Base-by-base conservation (phyloP, 1,140 invertebrate species). In the Hydropsyche tenuis region DNA sequence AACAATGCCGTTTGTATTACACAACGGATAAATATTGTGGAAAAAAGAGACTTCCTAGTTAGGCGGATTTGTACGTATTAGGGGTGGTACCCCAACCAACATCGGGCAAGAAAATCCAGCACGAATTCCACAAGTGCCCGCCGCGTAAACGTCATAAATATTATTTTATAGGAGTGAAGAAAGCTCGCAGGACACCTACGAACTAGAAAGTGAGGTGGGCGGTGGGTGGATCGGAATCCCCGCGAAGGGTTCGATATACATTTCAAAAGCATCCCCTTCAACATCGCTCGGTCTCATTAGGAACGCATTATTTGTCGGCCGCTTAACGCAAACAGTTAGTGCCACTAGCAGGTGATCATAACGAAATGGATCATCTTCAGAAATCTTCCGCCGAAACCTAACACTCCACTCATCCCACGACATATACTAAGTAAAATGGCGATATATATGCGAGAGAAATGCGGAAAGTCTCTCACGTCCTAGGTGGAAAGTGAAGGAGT, bases 111-210 rank as follows among this genome's bases (percentile, higher is more conserved):
- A 18, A 64, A 62, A 62, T 51, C 42, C 43, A 53, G 30, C 66
- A 42, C 56, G 53, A 30, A 72, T 53, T 48, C 72, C 45, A 65
- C 72, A 71, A 71, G 75, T 74, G 62, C 65, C 27, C 65, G 72
- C 72, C 76, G 76, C 76, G 76, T 77, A 74, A 73, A 77, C 51
- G 76, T 73, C 76, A 77, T 77, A 77, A 77, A 77, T 77, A 77
- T 74, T 77, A 75, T 77, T 77, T 77, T 77, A 73, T 73, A 72
- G 75, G 72, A 72, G 75, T 71, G 70, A 74, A 53, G 53, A 70
- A 23, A 72, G 65, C 22, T 11, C 23, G 12, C 65, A 16, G 56
- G 62, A 51, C 64, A 65, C 30, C 25, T 73, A 65, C 66, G 56
- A 69, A 63, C 53, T 43, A 20, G 60, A 20, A 60, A 37, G 66